phyloP scores from a whole-genome alignment of 2,797 vertebrate genomes.

The Chelidonichthys spinosus region DNA sequence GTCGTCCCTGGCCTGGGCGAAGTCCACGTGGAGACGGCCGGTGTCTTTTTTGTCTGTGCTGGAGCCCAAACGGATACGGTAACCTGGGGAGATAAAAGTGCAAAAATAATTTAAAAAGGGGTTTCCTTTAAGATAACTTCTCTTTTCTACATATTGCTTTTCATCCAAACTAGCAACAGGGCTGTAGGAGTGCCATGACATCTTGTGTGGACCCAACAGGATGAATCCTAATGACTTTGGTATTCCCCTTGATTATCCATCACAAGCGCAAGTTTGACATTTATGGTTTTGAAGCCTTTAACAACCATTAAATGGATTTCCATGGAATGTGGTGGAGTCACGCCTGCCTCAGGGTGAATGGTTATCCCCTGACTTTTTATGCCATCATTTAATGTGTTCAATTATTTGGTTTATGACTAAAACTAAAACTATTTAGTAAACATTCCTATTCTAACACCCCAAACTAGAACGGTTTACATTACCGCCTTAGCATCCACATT shows the following conservation, averaged over 20 bases:
- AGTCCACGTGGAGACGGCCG: conserved; percentile 94
- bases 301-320: too few relatives aligned
- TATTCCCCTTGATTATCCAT: not conserved
- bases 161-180: not conserved
- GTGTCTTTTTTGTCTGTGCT: conserved; percentile 98
- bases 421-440: not conserved
- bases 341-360: not conserved
- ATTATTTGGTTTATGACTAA: not conserved
- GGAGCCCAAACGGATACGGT: conserved; percentile 93
- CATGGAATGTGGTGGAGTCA: too few relatives aligned
- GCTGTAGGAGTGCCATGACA: not conserved
- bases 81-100: conserved; percentile 80
- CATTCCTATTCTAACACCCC: not conserved
- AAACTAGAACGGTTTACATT: not conserved
- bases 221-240: not conserved
- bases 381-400: not conserved
- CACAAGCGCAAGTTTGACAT: not conserved
- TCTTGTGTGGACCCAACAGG: not conserved
- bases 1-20: conserved; percentile 95
- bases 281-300: not conserved
- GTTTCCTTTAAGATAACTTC: not conserved
- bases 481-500: not conserved
- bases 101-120: not conserved
- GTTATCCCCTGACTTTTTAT: not conserved
- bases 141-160: not conserved